Base-by-base conservation (phyloP, 2,888 invertebrate genomes). In the Horisme vitalbata region DNA sequence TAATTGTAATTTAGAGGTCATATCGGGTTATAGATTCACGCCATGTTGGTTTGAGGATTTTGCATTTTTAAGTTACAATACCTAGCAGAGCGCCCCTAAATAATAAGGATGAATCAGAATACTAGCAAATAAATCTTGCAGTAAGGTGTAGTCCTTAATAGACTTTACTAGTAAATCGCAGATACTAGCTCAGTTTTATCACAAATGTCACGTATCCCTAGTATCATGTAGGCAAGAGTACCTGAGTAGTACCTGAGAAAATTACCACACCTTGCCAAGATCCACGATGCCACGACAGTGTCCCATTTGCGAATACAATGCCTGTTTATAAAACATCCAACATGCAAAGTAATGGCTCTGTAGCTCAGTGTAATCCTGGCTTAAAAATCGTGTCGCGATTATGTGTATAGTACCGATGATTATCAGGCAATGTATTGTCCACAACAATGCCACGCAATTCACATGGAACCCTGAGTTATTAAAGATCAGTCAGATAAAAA, bases 351-450 rank as follows among this genome's bases (percentile, higher is more conserved):
- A 55, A 48, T 55, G 48, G 50, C 35, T 38, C 28, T 39, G 45
- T 41, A 36, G 23, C 39, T 51, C 49, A 50, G 55, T 55, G 58
- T 58, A 53, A 46, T 39, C 26, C 27, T 34, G 24, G 31, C 28
- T 45, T 31, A 45, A 52, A 56, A 52, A 56, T 48, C 54, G 46
- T 56, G 54, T 37, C 49, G 43, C 27, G 45, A 53, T 56, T 55
- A 54, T 55, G 46, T 43, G 47, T 50, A 38, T n/a, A 6, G 18
- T 18, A 18, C 48, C 41, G 61, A 68, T 68, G 57, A 56, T 56
- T 60, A 67, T 61, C 68, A 46, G 51, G 59, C 51, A 41, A 53
- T 49, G 65, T 61, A 67, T 59, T 60, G 53, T 57, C 49, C 59
- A 51, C 52, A 57, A 62, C 59, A 69, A 68, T 61, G 53, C 55